Conservation (phyloP, 37 sponge, comb jelly and placozoan genomes). For the Geodia barretti region DNA sequence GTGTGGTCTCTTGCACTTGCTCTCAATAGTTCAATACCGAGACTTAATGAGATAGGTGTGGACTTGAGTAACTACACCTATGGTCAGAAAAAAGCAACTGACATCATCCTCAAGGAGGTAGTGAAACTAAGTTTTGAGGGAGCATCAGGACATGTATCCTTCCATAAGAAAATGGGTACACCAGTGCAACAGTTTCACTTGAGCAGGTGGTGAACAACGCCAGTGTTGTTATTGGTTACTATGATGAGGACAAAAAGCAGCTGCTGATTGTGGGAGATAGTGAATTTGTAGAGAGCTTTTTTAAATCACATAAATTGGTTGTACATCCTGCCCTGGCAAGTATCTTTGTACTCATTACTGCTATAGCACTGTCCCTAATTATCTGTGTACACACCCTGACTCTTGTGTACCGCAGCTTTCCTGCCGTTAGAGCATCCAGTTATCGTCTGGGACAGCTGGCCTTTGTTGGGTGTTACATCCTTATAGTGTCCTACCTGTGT, state of each 20-base stretch:
- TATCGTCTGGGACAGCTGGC: background rate
- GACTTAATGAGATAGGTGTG: background rate
- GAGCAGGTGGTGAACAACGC: background rate
- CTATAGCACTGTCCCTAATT: background rate
- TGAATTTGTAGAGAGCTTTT: background rate
- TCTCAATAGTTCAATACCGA: slow-evolving; percentile 21
- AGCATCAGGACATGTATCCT: slow-evolving; percentile 26
- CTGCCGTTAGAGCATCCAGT: slow-evolving; percentile 8
- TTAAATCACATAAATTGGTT: background rate
- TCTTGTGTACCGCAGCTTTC: background rate
- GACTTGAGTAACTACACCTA: background rate
- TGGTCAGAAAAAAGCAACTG: slow-evolving; percentile 4
- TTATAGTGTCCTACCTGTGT: background rate
- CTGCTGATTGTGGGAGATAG: background rate
- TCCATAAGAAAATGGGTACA: slow-evolving; percentile 7
- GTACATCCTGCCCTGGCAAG: background rate
- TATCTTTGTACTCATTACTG: background rate
- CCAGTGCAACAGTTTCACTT: background rate
- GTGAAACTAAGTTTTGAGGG: slow-evolving; percentile 23
- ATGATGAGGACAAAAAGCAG: background rate
- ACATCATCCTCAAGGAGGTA: slow-evolving; percentile 10
- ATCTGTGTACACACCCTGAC: background rate
- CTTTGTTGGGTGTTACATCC: slow-evolving; percentile 10
- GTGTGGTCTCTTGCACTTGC: slow-evolving; percentile 37
- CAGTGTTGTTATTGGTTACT: background rate